Evolutionary conservation across 2,113 vertebrate species (phyloP), one percentile per base, ranked within the genome.

Genomic region (Euleptes europaea): DNA sequence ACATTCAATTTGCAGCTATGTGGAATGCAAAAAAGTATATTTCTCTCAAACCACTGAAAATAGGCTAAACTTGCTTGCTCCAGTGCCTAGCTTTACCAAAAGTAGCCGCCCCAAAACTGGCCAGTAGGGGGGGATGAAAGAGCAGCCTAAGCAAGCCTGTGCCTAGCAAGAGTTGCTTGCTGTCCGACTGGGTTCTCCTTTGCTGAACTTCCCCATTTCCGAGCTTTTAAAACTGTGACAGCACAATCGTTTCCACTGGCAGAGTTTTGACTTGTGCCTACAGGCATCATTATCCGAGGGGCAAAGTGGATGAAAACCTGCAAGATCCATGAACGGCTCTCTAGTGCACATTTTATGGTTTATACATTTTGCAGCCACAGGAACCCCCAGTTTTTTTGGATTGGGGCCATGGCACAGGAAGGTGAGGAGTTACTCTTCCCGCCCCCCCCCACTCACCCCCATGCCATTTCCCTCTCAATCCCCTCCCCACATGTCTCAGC

Each of bases 61-160:
- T 21, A 35, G 71, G 3, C 71, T 65, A 35, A 65, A 44, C 35
- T 4, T 8, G 82, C 11, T 31, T 31, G 28, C 23, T 12, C 21
- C 47, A 76, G 33, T 17, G n/a, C 17, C 47, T 10, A 4, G 21
- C 7, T 40, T 83, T 83, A 33, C 33, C 40, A 2, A 77, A 73
- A 75, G 23, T 80, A 19, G 3, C 81, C 42, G 84, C 85, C 86
- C 78, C 84, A 67, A 82, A 44, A 60, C 54, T 78, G 83, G 73
- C 91, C 94, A 42, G 94, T 38, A 94, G 94, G 86, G 92, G 94
- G 94, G 86, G 94, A 51, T 91, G 88, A 88, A 94, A 92, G 94
- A 89, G 86, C 91, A 93, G 90, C 73, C 65, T 89, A 90, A 84
- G 26, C 87, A 85, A 86, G 80, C 10, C 40, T 60, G 38, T 47